A percentile compares a stretch with the other conserved stretches of the same genome.
Conservation (phyloP, 2,888 invertebrate genomes). For the Phorcus lineatus region DNA sequence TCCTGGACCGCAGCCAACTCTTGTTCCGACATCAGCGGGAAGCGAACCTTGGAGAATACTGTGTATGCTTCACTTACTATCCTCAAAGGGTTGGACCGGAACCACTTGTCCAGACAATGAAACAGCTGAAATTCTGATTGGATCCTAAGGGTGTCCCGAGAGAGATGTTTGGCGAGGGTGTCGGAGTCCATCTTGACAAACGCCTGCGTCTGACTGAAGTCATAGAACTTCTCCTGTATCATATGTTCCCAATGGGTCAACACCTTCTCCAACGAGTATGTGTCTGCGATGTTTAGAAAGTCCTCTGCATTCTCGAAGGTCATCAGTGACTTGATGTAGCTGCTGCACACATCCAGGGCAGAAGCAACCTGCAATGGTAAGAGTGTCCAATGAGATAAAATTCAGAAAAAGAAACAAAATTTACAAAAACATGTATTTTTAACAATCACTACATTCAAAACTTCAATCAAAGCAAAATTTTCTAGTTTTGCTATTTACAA, state of each 20-base stretch:
- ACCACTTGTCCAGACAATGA: conserved; percentile 69
- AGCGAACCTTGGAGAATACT: conserved; percentile 68
- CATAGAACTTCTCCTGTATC: conserved; percentile 70
- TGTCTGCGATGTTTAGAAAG: conserved; percentile 71
- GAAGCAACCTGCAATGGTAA: conserved; percentile 60
- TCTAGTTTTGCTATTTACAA: too few relatives aligned
- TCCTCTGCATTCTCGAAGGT: conserved; percentile 74
- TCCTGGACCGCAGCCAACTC: conserved; percentile 63
- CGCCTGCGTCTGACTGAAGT: conserved; percentile 67
- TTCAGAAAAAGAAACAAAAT: too few relatives aligned
- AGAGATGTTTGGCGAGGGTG: conserved; percentile 62
- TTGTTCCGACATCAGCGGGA: conserved; percentile 69
- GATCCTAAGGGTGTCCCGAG: conserved; percentile 59
- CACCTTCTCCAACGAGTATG: conserved; percentile 70
- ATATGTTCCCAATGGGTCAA: conserved; percentile 67
- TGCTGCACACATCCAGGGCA: conserved; percentile 72
- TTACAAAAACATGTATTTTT: too few relatives aligned
- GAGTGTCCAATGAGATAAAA: too few relatives aligned
- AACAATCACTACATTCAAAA: too few relatives aligned
- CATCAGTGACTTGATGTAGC: conserved; percentile 71
- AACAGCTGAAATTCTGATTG: conserved; percentile 68
- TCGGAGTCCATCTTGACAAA: conserved; percentile 66
- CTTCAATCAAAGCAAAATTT: too few relatives aligned
- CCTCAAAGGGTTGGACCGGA: conserved; percentile 57
- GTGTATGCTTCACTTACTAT: conserved; percentile 48